Evolutionary conservation across 2,113 vertebrate genomes (phyloP).

Genomic region (Catharus fuscescens): DNA sequence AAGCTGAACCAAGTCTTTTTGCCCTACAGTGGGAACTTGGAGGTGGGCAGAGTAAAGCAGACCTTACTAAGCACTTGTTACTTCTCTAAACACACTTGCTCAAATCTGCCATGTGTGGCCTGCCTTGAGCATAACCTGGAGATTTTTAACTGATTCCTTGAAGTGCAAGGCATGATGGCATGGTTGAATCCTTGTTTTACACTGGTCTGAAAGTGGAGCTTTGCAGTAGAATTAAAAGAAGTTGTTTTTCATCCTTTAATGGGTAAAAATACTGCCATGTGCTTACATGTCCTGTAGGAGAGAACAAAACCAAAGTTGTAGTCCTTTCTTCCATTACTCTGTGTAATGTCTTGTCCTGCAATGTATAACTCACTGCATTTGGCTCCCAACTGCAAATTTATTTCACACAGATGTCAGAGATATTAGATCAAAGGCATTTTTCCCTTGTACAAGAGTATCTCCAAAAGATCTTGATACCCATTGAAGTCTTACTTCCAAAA

Average conservation of each 20-base stretch:
- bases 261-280: neutral
- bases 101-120: neutral
- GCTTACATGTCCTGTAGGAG: neutral
- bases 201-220: neutral
- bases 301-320: neutral
- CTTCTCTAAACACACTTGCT: neutral
- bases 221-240: neutral
- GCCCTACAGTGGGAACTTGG: neutral
- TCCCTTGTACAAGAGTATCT: neutral
- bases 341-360: neutral
- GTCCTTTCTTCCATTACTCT: neutral
- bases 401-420: neutral
- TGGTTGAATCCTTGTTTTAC: neutral
- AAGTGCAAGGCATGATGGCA: neutral
- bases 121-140: neutral
- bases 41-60: neutral
- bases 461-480: neutral
- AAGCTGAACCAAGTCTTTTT: neutral
- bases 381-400: neutral
- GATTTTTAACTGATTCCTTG: neutral
- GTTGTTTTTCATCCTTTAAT: neutral
- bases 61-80: neutral
- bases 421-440: neutral
- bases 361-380: neutral
- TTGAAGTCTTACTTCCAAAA: neutral